Evolutionary conservation across 2,113 vertebrate genomes (phyloP), one percentile per base, ranked within the genome.

Genomic region (Ibidorhyncha struthersii): DNA sequence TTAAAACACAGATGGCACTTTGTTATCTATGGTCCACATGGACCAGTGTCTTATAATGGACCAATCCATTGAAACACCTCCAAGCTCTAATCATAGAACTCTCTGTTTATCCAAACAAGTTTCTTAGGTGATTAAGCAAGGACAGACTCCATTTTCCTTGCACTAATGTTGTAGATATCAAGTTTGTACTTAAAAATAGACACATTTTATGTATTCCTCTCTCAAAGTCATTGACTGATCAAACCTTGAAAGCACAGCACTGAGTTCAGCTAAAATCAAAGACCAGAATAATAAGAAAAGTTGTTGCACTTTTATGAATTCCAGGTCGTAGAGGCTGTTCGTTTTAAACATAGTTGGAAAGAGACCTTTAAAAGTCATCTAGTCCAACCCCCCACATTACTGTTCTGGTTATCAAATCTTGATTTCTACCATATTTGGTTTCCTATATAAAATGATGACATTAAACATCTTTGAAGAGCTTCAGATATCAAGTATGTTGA

Each of bases 81-180:
- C 12, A 45, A 50, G 4, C 6, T 61, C 11, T 40, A 30, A 77
- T 72, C 9, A 11, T 9, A 6, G 4, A 52, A 20, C 5, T 52
- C 5, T 47, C 40, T 79, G 22, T 62, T 86, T 49, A 83, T 17
- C 11, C 10, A 49, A 89, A 36, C 8, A 17, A 5, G n/a, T 86
- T 80, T 82, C 43, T 50, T 43, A 30, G 10, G 18, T 72, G 34
- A 26, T 62, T 52, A 74, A 86, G 14, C 11, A 66, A 49, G 12
- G 12, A 67, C 0, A 5, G 12, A 25, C 12, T 72, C 10, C 0
- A 0, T 55, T 86, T 66, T 52, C 14, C 34, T 65, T 52, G 15
- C 4, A 41, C 9, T 40, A 36, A 30, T 26, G 47, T 32, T 26
- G 8, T 32, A 21, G 27, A 58, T 86, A 63, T 3, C 2, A 76